phyloP scores from a whole-genome alignment of 1,140 invertebrate species.

The Frieseomelitta varia region DNA sequence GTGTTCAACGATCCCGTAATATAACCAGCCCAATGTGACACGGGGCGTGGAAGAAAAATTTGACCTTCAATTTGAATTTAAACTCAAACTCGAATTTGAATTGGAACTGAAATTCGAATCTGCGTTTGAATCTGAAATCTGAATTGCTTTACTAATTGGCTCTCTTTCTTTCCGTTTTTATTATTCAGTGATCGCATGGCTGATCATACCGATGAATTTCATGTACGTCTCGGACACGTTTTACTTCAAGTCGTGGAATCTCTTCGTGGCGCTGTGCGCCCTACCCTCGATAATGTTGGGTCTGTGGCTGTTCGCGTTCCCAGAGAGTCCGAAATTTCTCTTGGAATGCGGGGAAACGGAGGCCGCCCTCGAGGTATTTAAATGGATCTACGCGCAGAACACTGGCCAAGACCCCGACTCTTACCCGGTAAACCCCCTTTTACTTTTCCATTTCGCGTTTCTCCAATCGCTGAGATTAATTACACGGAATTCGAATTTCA shows the following conservation, averaged over 20 bases:
- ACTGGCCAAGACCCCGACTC: conserved; percentile 85
- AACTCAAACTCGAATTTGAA: too few species aligned
- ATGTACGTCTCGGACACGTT: conserved; percentile 83
- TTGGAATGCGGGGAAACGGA: conserved; percentile 89
- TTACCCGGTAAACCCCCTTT: conserved; percentile 84
- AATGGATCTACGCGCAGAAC: conserved; percentile 87
- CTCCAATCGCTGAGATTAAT: too few species aligned
- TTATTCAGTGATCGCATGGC: conserved; percentile 86
- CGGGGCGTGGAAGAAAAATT: too few species aligned
- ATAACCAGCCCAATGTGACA: too few species aligned
- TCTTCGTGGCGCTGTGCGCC: conserved; percentile 87
- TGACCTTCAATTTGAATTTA: too few species aligned
- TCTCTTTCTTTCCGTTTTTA: neutral
- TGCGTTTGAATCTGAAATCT: too few species aligned
- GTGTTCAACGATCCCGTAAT: too few species aligned
- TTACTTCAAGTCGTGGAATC: conserved; percentile 89
- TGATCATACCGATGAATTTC: conserved; percentile 86
- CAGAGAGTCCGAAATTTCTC: conserved; percentile 93
- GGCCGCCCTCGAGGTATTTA: conserved; percentile 87
- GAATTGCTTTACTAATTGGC: too few species aligned
- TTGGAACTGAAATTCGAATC: too few species aligned
- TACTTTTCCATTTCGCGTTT: too few species aligned
- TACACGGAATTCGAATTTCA: too few species aligned
- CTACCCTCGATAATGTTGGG: conserved; percentile 84
- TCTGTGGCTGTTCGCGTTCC: conserved; percentile 88